phyloP scores from a whole-genome alignment of 92 coral and sea anemone species.

The Phenganax marumi region DNA sequence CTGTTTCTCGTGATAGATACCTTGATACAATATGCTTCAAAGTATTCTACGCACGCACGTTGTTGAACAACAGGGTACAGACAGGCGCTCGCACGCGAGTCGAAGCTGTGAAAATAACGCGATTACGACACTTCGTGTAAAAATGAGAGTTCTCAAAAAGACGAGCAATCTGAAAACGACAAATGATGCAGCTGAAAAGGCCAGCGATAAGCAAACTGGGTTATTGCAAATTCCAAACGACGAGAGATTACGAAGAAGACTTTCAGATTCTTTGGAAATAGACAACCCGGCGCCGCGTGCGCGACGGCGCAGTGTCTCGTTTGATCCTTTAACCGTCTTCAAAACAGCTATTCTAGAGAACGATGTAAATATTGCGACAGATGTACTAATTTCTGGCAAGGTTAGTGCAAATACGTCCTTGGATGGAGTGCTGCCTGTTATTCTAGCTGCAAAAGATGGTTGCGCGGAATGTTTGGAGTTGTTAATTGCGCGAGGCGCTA shows the following conservation, averaged over 20 bases:
- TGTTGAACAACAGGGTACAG: background rate
- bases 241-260: conserved; percentile 30
- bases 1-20: conserved; percentile 3
- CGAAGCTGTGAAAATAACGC: background rate
- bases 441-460: conserved; percentile 87
- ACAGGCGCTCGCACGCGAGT: background rate
- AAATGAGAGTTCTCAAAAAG: conserved; percentile 8
- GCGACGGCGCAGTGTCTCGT: conserved; percentile 75
- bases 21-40: background rate
- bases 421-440: conserved; percentile 80
- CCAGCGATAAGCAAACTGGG: background rate
- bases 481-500: conserved; percentile 75
- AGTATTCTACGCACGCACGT: conserved; percentile 7
- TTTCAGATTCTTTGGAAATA: conserved; percentile 13
- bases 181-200: background rate
- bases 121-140: background rate
- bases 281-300: conserved; percentile 24
- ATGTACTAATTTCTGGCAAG: conserved; percentile 62
- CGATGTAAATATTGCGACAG: conserved; percentile 67
- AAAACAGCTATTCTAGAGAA: conserved; percentile 86
- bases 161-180: background rate
- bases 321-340: conserved; percentile 76
- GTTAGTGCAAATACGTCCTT: conserved; percentile 65
- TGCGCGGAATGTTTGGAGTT: conserved; percentile 75
- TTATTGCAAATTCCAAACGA: conserved; percentile 19